phyloP scores from a whole-genome alignment of 2,113 vertebrate genomes.

The Diphyllodes magnificus region DNA sequence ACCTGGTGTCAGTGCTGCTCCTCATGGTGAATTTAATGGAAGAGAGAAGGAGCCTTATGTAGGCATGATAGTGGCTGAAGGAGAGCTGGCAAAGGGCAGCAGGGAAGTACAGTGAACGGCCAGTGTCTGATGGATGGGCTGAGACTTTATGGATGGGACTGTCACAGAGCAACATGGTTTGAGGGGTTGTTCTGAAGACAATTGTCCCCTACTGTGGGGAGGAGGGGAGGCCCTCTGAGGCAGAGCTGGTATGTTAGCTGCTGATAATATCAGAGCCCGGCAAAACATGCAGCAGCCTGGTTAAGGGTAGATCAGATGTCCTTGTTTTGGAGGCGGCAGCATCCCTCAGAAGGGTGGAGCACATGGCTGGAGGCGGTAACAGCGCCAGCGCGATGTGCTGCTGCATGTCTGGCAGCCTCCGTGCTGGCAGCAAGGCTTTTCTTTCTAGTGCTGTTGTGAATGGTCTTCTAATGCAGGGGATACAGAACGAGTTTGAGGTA shows the following conservation, averaged over 20 bases:
- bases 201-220: not conserved
- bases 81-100: not conserved
- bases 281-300: not conserved
- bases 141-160: not conserved
- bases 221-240: not conserved
- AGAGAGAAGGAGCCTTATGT: not conserved
- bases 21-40: not conserved
- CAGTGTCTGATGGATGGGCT: not conserved
- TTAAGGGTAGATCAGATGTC: not conserved
- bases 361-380: not conserved
- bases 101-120: not conserved
- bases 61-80: not conserved
- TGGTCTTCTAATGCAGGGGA: not conserved
- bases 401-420: not conserved
- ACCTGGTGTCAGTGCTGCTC: not conserved
- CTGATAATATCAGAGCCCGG: not conserved
- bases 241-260: not conserved
- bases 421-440: not conserved
- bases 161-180: not conserved
- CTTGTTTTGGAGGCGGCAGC: not conserved
- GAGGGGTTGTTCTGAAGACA: not conserved
- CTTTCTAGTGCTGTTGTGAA: not conserved
- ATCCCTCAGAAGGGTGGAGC: conserved; percentile 1
- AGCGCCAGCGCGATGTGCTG: not conserved
- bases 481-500: not conserved